phyloP scores from a whole-genome alignment of 37 sponge, comb jelly and placozoan species.

The Petrosia ficiformis region DNA sequence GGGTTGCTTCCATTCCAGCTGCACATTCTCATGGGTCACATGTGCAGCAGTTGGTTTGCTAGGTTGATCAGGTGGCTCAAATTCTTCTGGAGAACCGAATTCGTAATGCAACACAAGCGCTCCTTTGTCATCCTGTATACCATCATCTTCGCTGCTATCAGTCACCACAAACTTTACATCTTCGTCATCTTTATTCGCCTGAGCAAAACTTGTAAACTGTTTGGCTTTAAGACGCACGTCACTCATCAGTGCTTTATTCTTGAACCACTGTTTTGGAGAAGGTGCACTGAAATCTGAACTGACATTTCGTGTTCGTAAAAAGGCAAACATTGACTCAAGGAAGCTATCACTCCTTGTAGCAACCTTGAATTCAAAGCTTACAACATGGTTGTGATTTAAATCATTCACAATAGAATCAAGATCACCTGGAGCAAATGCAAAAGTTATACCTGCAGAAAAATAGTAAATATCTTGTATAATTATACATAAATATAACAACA shows the following conservation, averaged over 20 bases:
- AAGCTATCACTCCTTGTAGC: neutral
- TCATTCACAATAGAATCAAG: neutral
- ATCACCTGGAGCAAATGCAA: conserved; percentile 9
- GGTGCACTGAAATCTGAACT: neutral
- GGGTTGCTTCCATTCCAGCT: neutral
- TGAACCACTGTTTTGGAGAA: neutral
- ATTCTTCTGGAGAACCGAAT: neutral
- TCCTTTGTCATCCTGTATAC: neutral
- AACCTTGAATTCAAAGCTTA: conserved; percentile 35
- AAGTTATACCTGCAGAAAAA: neutral
- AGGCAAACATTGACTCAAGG: neutral
- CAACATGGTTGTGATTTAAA: conserved; percentile 8
- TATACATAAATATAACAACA: too few species aligned
- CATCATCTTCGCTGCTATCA: neutral
- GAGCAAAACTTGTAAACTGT: conserved; percentile 7
- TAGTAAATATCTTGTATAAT: neutral
- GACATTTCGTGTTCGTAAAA: neutral
- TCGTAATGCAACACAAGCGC: conserved; percentile 14
- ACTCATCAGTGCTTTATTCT: neutral
- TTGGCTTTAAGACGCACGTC: neutral
- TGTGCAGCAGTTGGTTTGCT: neutral
- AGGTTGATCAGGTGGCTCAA: conserved; percentile 33
- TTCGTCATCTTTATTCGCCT: neutral
- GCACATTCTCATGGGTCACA: neutral
- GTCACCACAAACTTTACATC: neutral